Evolutionary conservation across 92 coral and sea anemone species (phyloP).

Genomic region (Heteractis magnifica): DNA sequence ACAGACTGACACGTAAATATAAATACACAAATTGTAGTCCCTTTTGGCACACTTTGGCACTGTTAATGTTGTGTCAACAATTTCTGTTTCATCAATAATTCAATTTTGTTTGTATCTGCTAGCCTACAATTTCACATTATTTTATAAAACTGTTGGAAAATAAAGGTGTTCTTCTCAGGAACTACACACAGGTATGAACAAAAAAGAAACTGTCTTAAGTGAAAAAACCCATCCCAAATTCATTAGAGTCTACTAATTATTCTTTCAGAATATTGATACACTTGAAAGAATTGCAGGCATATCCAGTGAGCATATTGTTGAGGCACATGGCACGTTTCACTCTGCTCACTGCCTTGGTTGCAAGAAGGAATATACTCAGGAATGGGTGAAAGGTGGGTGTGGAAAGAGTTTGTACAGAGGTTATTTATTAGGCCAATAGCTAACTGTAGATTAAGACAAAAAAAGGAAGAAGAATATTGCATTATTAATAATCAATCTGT

Average conservation of each 20-base stretch:
- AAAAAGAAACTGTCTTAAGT: not conserved
- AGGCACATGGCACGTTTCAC: conserved; percentile 96
- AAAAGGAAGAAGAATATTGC: too few species aligned
- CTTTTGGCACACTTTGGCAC: too few species aligned
- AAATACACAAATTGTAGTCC: too few species aligned
- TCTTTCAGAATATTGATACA: conserved; percentile 82
- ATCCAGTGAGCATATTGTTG: conserved; percentile 68
- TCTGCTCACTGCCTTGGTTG: conserved; percentile 86
- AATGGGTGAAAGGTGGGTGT: conserved; percentile 72
- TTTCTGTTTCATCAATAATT: not conserved
- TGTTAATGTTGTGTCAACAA: too few species aligned
- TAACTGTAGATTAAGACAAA: too few species aligned
- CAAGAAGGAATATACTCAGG: conserved; percentile 55
- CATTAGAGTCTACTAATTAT: not conserved
- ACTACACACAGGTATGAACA: conserved; percentile 83
- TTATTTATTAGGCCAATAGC: not conserved
- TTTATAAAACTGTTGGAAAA: conserved; percentile 77
- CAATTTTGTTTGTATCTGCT: not conserved
- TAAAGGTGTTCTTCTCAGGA: conserved; percentile 75
- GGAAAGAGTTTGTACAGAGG: not conserved
- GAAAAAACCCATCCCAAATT: not conserved
- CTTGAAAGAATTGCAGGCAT: conserved; percentile 88
- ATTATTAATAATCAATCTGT: too few species aligned
- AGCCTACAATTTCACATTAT: conserved; percentile 95
- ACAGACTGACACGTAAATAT: too few species aligned